These are phyloP conservation scores for Neodiprion virginianus DNA, from an alignment of 1,140 invertebrate species.

Conservation along the genomic window DNA sequence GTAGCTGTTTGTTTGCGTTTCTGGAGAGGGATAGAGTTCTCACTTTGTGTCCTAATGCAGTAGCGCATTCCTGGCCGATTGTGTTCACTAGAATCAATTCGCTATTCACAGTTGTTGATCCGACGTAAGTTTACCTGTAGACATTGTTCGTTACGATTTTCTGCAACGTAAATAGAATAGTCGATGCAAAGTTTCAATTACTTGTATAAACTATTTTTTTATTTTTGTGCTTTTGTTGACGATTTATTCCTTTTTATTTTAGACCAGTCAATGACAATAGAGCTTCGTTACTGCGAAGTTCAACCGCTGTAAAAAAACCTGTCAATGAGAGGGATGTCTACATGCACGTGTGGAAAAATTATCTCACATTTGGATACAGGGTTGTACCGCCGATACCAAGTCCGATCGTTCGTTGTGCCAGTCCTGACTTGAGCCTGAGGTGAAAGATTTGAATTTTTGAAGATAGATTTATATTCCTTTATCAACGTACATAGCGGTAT, in stretches of 20 bases:
- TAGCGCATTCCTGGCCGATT: constrained; percentile 93
- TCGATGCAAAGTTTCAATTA: constrained; percentile 20
- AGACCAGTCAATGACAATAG: constrained; percentile 97
- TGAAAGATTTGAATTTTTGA: constrained; percentile 53
- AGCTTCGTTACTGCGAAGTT: constrained; percentile 86
- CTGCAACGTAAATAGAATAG: neutral
- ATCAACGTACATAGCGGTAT: neutral
- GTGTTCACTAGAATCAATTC: constrained; percentile 90
- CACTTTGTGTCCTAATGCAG: constrained; percentile 82
- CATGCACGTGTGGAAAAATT: constrained; percentile 95
- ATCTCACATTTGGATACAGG: constrained; percentile 92
- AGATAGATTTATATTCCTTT: neutral
- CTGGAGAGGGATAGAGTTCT: constrained; percentile 80
- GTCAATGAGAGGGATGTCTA: constrained; percentile 91
- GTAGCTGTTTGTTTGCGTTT: constrained; percentile 84
- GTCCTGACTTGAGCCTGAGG: constrained; percentile 91
- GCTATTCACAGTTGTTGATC: constrained; percentile 92
- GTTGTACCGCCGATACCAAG: constrained; percentile 86
- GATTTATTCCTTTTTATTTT: constrained; percentile 44
- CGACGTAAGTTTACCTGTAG: constrained; percentile 72
- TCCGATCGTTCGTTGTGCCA: constrained; percentile 86
- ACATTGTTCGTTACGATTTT: constrained; percentile 1
- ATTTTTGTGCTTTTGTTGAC: neutral
- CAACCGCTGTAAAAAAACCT: constrained; percentile 81
- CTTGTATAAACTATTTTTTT: constrained; percentile 13